Base-by-base conservation (phyloP, 2,797 vertebrate genomes). In the Macrochelys suwanniensis region DNA sequence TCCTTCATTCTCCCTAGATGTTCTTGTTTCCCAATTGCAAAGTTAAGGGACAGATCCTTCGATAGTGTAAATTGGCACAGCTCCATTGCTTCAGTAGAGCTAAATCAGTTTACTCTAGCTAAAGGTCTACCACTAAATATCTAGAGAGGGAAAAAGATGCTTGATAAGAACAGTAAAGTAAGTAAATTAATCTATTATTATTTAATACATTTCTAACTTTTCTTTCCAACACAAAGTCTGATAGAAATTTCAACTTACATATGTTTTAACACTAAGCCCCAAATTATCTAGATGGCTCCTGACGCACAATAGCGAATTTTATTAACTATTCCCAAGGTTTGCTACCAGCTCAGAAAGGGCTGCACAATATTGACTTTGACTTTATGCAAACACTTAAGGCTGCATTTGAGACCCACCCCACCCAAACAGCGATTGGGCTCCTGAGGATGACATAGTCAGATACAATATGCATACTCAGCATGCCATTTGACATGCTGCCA, bases 161-260 rank as follows among this genome's bases (percentile, higher is more conserved):
- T 92, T 87, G 80, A 96, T 84, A 89, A 92, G 51, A 84, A 89
- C 82, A 50, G 47, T 51, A 71, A 81, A 78, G 81, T 71, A 88
- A 84, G 91, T 57, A 82, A 59, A 7, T 19, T 33, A 87, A 96
- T 92, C 71, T 45, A 90, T 96, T 96, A 96, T 96, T 96, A 96
- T 96, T 97, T 50, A 94, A 47, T 10, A n/a, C 59, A 61, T 87
- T 91, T 92, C 93, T 86, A 65, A 93, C 92, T 93, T 85, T 95
- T 88, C 61, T 83, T 88, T 91, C 92, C 82, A 82, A 13, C 65
- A 59, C 28, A 6, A 12, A 0, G 0, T 0, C 76, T 76, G 77
- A 89, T 80, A 90, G 86, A 95, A 95, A 93, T 92, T 65, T 85
- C 92, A 90, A 2, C 84, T 53, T 49, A 93, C 95, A 85, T 13